Percentiles rank a stretch among this genome's conserved stretches.
These are phyloP conservation scores for Microhierax caerulescens DNA, from an alignment of 2,797 vertebrate genomes.

Conservation along the genomic window DNA sequence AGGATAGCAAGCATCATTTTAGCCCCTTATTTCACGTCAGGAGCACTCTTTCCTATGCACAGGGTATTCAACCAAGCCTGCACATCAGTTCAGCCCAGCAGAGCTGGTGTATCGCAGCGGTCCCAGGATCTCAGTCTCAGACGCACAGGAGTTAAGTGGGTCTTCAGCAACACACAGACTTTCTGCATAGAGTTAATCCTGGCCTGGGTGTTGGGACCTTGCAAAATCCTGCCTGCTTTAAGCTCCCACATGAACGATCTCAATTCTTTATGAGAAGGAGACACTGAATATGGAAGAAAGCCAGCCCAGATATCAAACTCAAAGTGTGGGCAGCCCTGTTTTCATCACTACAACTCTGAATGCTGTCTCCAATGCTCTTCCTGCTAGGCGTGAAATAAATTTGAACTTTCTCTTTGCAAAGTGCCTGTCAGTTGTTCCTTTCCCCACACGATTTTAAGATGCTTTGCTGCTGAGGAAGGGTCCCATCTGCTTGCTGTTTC, in stretches of 20 bases:
- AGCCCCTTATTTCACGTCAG: not conserved
- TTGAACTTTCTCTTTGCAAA: not conserved
- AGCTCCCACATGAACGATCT: not conserved
- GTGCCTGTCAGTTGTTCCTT: not conserved
- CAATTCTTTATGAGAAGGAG: not conserved
- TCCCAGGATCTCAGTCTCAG: not conserved
- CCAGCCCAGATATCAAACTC: not conserved
- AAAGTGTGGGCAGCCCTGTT: not conserved
- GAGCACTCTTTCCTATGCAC: not conserved
- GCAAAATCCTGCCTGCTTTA: not conserved
- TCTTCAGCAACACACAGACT: not conserved
- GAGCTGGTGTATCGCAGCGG: not conserved
- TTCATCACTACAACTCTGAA: not conserved
- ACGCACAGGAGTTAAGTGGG: no score
- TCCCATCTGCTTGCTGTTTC: conserved; percentile 28
- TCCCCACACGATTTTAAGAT: not conserved
- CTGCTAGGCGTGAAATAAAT: not conserved
- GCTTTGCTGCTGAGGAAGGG: not conserved
- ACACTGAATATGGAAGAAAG: not conserved
- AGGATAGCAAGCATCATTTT: not conserved
- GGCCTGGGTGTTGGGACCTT: not conserved
- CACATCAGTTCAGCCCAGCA: not conserved
- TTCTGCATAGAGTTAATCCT: not conserved
- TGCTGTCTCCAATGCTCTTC: not conserved
- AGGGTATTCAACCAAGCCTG: rapidly evolving